Conservation (phyloP, 2,888 invertebrate genomes). For the Cosmorhoe ocellata region DNA sequence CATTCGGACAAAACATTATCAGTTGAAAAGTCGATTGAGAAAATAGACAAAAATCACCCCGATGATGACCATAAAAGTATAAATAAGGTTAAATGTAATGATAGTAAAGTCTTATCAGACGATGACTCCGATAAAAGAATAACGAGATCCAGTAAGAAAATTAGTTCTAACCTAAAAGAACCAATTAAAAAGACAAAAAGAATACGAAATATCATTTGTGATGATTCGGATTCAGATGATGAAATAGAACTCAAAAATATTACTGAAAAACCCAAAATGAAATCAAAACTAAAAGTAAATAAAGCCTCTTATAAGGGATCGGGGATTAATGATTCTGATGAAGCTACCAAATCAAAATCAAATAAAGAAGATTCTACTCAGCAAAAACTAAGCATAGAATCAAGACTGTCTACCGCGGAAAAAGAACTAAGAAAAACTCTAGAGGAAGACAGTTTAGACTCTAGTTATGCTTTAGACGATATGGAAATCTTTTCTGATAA, state of each 20-base stretch:
- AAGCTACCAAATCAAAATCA: not conserved
- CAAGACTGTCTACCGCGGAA: not conserved
- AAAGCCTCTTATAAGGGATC: not conserved
- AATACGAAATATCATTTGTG: conserved; percentile 45
- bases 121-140: conserved; percentile 40
- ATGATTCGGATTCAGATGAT: conserved; percentile 57
- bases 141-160: conserved; percentile 50
- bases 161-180: conserved; percentile 16
- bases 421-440: conserved; percentile 17
- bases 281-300: not conserved
- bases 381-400: not conserved
- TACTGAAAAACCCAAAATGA: not conserved
- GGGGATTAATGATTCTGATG: not conserved
- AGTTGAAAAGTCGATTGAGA: conserved; percentile 14
- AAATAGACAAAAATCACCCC: conserved; percentile 16
- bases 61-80: conserved; percentile 16
- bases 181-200: conserved; percentile 37
- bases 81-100: conserved; percentile 16
- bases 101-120: conserved; percentile 22
- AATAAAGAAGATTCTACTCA: not conserved
- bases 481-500: conserved; percentile 66
- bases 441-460: conserved; percentile 28
- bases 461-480: conserved; percentile 58
- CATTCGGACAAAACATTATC: not conserved
- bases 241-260: conserved; percentile 26